Base-by-base conservation (phyloP, 2,113 vertebrate species). In the Meriones unguiculatus region DNA sequence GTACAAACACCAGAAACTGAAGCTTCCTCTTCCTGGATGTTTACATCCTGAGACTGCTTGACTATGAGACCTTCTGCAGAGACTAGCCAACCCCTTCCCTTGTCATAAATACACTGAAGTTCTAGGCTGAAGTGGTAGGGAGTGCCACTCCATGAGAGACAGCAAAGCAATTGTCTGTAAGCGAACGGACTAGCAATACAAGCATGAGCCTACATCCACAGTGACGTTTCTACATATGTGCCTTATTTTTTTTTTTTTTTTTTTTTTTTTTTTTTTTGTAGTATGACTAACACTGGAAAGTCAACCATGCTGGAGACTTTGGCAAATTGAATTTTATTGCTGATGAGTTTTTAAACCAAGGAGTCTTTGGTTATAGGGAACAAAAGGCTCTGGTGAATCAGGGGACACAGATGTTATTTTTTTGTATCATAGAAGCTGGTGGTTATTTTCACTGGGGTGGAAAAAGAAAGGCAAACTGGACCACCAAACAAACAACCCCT, bases 131-230 rank as follows among this genome's bases (percentile, higher is more conserved):
- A 41, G n/a, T 41, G 24, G 81, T 65, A 30, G 24, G 10, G 30
- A 24, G n/a, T 64, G 13, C 25, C 7, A 10, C 9, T 84, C n/a
- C 38, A 64, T 14, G 38, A 38, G 65, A 96, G 7, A 7, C 94
- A 97, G 90, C 69, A 91, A 77, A 90, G 17, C 88, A 30, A 95
- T 97, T 92, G 92, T 32, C 64, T 94, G 18, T 62, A 92, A 97
- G 81, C 32, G 70, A 96, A 94, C 20, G 92, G 28, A 94, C 82
- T 97, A 86, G 62, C 2, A 92, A 28, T 52, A 54, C 3, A 91
- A 89, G 25, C 15, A 94, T 15, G 12, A 54, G 6, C 1, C n/a
- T 96, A 89, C 20, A 35, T 97, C 96, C 89, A 20, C 46, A 93
- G 72, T 87, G 90, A 96, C 81, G 2, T 17, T 77, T 38, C 38